Evolutionary conservation across 1,140 invertebrate species (phyloP).

Genomic region (Homarus americanus): DNA sequence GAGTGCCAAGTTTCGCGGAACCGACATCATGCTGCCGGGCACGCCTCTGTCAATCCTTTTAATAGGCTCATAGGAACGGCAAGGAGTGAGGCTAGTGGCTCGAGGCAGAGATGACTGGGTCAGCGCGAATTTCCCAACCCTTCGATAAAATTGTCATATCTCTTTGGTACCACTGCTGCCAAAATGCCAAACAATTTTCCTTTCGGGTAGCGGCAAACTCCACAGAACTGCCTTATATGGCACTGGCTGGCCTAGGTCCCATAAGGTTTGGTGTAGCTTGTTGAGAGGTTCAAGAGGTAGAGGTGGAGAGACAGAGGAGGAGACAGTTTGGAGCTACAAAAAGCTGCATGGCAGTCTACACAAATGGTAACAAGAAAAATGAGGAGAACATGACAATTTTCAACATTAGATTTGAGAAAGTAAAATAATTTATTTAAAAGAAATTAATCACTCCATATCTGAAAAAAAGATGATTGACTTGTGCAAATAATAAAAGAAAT

Average conservation of each 20-base stretch:
- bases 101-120: conserved; percentile 66
- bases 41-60: conserved; percentile 60
- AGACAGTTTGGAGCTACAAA: conserved; percentile 75
- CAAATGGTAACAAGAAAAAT: conserved; percentile 10
- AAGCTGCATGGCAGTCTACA: conserved; percentile 73
- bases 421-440: neutral
- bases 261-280: conserved; percentile 62
- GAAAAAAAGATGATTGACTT: neutral
- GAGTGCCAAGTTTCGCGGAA: conserved; percentile 71
- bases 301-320: conserved; percentile 76
- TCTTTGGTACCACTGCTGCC: conserved; percentile 60
- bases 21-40: conserved; percentile 69
- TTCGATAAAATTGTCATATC: conserved; percentile 32
- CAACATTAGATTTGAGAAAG: neutral
- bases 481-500: neutral
- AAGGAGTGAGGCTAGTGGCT: conserved; percentile 69
- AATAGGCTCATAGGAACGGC: conserved; percentile 52
- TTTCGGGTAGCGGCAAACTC: conserved; percentile 67
- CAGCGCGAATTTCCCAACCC: conserved; percentile 55
- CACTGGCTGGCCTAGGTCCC: conserved; percentile 67
- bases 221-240: conserved; percentile 56
- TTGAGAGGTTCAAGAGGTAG: conserved; percentile 30
- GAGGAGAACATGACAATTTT: neutral
- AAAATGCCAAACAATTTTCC: conserved; percentile 46
- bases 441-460: neutral